A percentile compares a stretch with the other conserved stretches of the same genome.
phyloP scores from a whole-genome alignment of 2,888 invertebrate genomes.

The Mythimna lalbum region DNA sequence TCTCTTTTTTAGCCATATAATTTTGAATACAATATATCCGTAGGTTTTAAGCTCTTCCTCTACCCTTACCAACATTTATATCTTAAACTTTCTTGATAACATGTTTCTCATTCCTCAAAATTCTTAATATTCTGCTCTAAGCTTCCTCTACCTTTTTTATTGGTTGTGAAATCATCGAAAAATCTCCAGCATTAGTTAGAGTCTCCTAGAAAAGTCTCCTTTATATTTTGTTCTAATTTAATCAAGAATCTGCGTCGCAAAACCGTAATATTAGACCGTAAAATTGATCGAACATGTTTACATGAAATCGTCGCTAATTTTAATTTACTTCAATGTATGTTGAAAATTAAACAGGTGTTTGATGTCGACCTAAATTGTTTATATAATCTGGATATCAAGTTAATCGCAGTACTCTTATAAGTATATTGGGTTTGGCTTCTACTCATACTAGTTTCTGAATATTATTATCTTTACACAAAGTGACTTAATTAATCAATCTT shows the following conservation, averaged over 20 bases:
- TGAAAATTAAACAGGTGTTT: conserved; percentile 39
- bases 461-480: background rate
- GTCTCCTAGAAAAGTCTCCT: too few relatives aligned
- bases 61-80: background rate
- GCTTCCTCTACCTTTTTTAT: too few relatives aligned
- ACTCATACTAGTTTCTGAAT: background rate
- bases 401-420: background rate
- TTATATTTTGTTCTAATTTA: conserved; percentile 10
- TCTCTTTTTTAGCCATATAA: background rate
- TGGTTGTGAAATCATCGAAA: too few relatives aligned
- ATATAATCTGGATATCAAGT: conserved; percentile 23
- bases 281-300: conserved; percentile 39
- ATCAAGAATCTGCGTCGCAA: conserved; percentile 19
- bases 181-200: too few relatives aligned
- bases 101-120: background rate
- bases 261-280: background rate
- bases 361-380: conserved; percentile 34
- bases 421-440: background rate
- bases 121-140: too few relatives aligned
- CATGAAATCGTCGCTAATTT: conserved; percentile 23
- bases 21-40: background rate
- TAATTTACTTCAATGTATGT: conserved; percentile 38
- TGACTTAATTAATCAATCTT: too few relatives aligned
- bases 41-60: background rate
- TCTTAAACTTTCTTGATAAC: background rate